These are phyloP conservation scores for Styela clava DNA, from an alignment of 23 tunicate species.

Conservation along the genomic window DNA sequence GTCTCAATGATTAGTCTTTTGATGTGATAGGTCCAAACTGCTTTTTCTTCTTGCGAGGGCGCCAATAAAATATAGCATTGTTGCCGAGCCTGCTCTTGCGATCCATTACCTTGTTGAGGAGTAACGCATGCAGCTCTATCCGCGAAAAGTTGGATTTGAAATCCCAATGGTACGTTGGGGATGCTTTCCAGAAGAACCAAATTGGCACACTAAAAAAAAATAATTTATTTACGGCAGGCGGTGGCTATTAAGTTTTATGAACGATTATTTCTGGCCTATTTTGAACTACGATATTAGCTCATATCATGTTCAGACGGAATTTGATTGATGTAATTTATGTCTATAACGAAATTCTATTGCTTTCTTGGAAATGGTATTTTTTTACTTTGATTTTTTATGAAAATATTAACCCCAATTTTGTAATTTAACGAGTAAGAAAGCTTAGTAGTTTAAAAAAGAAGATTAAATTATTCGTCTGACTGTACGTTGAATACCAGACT, in stretches of 20 bases:
- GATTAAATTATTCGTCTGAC: too few relatives aligned
- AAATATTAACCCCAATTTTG: background rate
- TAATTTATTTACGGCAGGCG: too few relatives aligned
- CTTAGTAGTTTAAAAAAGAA: too few relatives aligned
- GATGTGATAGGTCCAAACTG: conserved; percentile 67
- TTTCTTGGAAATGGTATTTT: too few relatives aligned
- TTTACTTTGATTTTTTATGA: too few relatives aligned
- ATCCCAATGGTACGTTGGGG: conserved; percentile 54
- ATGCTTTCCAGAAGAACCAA: conserved; percentile 58
- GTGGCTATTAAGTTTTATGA: too few relatives aligned
- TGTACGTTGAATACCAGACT: too few relatives aligned
- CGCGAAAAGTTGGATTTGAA: conserved; percentile 40
- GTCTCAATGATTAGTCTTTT: conserved; percentile 50
- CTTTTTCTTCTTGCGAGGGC: conserved; percentile 40
- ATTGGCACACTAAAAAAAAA: conserved; percentile 61
- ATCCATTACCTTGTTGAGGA: conserved; percentile 16
- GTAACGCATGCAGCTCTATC: conserved; percentile 3
- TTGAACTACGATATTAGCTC: too few relatives aligned
- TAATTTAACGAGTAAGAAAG: background rate
- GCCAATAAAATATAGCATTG: conserved; percentile 29
- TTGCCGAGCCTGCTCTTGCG: conserved; percentile 18
- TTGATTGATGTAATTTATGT: too few relatives aligned
- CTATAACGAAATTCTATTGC: too few relatives aligned
- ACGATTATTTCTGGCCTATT: too few relatives aligned
- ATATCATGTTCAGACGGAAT: too few relatives aligned